These are phyloP conservation scores for Eretmodus cyanostictus DNA, from an alignment of 2,113 vertebrate species.

Conservation along the genomic window DNA sequence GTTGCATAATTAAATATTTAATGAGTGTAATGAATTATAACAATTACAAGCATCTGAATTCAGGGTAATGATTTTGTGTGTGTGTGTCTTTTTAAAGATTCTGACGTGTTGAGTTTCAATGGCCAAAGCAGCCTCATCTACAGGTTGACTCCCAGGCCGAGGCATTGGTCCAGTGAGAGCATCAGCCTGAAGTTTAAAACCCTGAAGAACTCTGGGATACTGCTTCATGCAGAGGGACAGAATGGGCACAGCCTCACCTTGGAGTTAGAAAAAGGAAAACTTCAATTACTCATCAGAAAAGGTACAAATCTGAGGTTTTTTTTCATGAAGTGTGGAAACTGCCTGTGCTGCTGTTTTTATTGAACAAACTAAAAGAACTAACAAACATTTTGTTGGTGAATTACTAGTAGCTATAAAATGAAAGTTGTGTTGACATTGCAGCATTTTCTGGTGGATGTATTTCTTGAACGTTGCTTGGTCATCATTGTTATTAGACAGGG, in stretches of 20 bases:
- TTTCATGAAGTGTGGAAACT: neutral
- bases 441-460: neutral
- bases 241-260: constrained; percentile 29
- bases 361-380: neutral
- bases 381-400: accelerated
- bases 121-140: constrained; percentile 37
- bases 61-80: neutral
- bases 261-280: constrained; percentile 31
- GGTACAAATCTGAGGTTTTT: neutral
- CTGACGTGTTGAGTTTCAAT: constrained; percentile 20
- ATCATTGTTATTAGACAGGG: neutral
- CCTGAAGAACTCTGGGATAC: constrained; percentile 34
- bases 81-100: constrained; percentile 5
- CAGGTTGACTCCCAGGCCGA: constrained; percentile 1
- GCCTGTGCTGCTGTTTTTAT: neutral
- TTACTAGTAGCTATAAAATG: neutral
- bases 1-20: neutral
- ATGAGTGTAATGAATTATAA: neutral
- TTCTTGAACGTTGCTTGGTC: neutral
- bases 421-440: neutral
- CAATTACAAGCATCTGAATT: neutral
- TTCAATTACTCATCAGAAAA: constrained; percentile 30
- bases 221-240: constrained; percentile 13
- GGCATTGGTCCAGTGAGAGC: neutral
- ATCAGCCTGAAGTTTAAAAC: constrained; percentile 45